Conservation (phyloP, 2,888 invertebrate genomes). For the Acleris emargana region DNA sequence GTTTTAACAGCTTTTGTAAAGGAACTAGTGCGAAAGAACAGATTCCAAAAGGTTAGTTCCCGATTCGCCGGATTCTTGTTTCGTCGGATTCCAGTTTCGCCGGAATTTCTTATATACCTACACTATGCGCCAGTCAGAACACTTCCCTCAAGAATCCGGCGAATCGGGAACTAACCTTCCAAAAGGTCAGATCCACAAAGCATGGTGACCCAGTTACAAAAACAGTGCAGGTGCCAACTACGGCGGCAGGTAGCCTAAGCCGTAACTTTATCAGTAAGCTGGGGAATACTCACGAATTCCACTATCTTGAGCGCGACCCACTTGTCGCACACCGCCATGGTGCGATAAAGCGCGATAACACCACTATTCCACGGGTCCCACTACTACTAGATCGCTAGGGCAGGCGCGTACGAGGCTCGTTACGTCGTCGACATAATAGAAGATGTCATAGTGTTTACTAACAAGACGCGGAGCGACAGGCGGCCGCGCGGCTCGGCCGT, state of each 20-base stretch:
- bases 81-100: no score
- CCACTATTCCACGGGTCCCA: constrained; percentile 8
- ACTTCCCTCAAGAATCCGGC: no score
- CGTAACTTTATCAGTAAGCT: constrained; percentile 13
- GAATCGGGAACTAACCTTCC: no score
- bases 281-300: constrained; percentile 75
- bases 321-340: constrained; percentile 80
- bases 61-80: no score
- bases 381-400: constrained; percentile 20
- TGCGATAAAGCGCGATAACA: constrained; percentile 45
- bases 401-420: constrained; percentile 23
- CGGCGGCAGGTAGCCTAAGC: constrained; percentile 4
- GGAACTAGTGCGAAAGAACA: no score
- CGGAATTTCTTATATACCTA: no score
- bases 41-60: no score
- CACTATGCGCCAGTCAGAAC: no score
- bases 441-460: constrained; percentile 42
- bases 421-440: constrained; percentile 54
- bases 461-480: constrained; percentile 44
- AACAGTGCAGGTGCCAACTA: background rate
- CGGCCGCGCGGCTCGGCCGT: constrained; percentile 64
- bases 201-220: background rate
- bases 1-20: no score
- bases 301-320: constrained; percentile 82
- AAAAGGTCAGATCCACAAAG: no score